Base-by-base conservation (phyloP, 1,140 invertebrate species). In the Laodelphax striatellus region DNA sequence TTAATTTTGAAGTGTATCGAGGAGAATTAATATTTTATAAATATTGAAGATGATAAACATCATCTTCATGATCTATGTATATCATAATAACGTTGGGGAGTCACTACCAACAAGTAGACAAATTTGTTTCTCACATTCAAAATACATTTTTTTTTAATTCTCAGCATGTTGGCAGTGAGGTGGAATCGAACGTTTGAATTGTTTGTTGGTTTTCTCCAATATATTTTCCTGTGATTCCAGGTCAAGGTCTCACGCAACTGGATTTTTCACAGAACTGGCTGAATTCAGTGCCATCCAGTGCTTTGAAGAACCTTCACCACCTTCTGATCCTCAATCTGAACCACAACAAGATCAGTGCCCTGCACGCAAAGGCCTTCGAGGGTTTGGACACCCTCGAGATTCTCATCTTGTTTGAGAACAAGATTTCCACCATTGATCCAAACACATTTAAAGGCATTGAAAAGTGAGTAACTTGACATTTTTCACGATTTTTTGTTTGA, bases 311-410 rank as follows among this genome's bases (percentile, higher is more conserved):
- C 68, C 81, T 94, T 34, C 85, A 88, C 70, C 83, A 86, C 67
- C 78, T 94, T 57, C 80, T 92, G 42, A 91, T 92, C 64, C 76
- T 95, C 14, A 93, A 92, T 71, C 80, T 95, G 73, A 92, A 93
- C 71, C 87, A 92, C 72, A 95, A 95, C 70, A 89, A 87, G 68
- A 85, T 91, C 65, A 80, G 75, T 14, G 80, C 80, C 52, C 78
- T 94, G 17, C 87, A 88, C 65, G 79, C 80, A 42, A 82, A 80
- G 57, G 89, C 89, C 17, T 93, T 95, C 67, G 80, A 87, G 65
- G 89, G 89, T 2, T 78, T 93, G 63, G 86, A 90, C 62, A 90
- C 89, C 5, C 76, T 92, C 52, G 88, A 92, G 71, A 88, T 92
- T 59, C 78, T 95, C 38, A 91, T 88, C 44, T 73, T 94, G 16